Percentiles rank a stretch among this genome's conserved stretches.
These are phyloP conservation scores for Herpetotheres cachinnans DNA, from an alignment of 2,113 vertebrate species.

Conservation along the genomic window DNA sequence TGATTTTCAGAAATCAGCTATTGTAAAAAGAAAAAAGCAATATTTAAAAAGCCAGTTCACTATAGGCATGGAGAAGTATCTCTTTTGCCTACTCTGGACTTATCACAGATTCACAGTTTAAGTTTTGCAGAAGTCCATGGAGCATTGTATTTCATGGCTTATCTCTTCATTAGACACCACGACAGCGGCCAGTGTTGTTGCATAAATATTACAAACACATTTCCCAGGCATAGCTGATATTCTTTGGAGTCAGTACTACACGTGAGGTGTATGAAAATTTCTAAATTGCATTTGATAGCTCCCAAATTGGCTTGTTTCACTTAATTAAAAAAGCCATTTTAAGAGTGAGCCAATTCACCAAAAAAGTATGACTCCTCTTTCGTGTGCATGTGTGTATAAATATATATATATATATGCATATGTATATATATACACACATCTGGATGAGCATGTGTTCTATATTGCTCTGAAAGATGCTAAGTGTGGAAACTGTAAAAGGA, in stretches of 20 bases:
- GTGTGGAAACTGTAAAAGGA: background rate
- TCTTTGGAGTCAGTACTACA: background rate
- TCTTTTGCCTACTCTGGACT: background rate
- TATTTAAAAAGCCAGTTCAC: background rate
- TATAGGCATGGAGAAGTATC: background rate
- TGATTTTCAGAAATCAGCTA: background rate
- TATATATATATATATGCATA: too few species aligned
- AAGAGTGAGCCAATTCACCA: background rate
- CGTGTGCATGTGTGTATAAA: background rate
- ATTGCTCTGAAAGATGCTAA: background rate
- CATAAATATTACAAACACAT: background rate
- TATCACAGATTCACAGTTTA: background rate
- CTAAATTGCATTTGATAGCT: background rate
- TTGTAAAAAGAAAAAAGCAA: background rate
- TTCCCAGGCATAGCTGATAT: background rate
- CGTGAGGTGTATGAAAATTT: background rate
- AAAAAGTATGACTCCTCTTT: background rate
- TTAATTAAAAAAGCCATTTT: background rate
- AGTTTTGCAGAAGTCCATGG: background rate
- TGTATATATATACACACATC: background rate
- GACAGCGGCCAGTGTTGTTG: background rate
- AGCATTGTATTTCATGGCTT: background rate
- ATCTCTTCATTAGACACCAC: slow-evolving; percentile 22
- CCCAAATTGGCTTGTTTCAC: background rate
- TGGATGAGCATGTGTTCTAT: background rate